These are phyloP conservation scores for Pomatostomus ruficeps DNA, from an alignment of 2,113 vertebrate genomes.

Conservation along the genomic window DNA sequence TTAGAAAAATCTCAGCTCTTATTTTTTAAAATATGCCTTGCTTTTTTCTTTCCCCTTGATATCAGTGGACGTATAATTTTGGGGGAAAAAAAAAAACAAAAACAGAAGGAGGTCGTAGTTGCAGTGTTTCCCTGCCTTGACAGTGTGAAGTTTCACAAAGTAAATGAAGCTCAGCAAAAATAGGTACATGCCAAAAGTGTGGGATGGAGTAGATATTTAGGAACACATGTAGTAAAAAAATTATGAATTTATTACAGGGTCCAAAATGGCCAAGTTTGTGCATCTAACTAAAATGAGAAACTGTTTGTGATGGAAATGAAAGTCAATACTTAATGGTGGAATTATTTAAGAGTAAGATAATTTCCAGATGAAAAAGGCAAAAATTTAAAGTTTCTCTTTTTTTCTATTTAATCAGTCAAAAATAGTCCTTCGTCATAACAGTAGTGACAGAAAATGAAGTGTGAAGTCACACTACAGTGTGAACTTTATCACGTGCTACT, in stretches of 20 bases:
- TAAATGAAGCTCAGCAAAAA: not conserved
- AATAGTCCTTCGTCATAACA: not conserved
- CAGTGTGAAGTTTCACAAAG: not conserved
- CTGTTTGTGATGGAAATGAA: not conserved
- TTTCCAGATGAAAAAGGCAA: not conserved
- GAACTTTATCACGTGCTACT: not conserved
- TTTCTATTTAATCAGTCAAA: not conserved
- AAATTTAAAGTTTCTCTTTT: not conserved
- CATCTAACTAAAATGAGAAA: not conserved
- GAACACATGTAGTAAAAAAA: not conserved
- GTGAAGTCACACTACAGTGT: not conserved
- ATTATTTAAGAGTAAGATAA: not conserved
- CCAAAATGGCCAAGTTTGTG: accelerated
- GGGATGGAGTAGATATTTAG: not conserved
- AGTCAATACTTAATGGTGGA: not conserved
- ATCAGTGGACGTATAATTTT: accelerated
- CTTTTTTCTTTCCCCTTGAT: not conserved
- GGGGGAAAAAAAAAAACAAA: accelerated
- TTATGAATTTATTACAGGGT: not conserved
- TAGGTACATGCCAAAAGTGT: accelerated
- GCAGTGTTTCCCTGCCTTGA: not conserved
- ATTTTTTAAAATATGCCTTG: not conserved
- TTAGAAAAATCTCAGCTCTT: not conserved
- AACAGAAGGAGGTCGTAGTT: not conserved
- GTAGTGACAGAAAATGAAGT: not conserved